Conservation (phyloP, 2,113 vertebrate species). For the Tautogolabrus adspersus region DNA sequence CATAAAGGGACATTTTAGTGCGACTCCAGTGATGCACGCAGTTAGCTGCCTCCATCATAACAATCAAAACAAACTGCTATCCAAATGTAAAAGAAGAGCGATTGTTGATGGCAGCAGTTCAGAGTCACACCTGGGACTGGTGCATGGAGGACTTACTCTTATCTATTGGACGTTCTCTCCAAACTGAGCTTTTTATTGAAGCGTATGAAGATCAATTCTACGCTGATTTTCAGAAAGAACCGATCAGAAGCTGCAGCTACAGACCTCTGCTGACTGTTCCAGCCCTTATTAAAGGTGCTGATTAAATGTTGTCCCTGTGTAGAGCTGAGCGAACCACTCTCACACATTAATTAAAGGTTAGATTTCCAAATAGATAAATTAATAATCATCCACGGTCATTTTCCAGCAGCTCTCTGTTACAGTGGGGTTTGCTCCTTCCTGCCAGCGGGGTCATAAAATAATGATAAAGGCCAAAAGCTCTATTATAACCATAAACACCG, state of each 20-base stretch:
- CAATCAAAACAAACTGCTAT: too few relatives aligned
- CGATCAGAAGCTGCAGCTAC: background rate
- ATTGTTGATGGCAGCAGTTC: too few relatives aligned
- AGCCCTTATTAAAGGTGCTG: background rate
- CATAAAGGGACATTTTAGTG: too few relatives aligned
- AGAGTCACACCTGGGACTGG: too few relatives aligned
- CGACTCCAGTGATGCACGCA: too few relatives aligned
- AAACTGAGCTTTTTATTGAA: background rate
- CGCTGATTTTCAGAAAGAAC: background rate
- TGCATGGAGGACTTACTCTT: too few relatives aligned
- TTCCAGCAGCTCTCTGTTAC: background rate
- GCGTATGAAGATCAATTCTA: background rate
- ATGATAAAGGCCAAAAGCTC: constrained; percentile 51
- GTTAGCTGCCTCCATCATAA: too few relatives aligned
- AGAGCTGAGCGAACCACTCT: background rate
- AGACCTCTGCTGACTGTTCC: background rate
- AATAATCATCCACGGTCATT: background rate
- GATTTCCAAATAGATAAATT: background rate
- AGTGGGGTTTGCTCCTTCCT: constrained; percentile 4
- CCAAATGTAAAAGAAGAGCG: too few relatives aligned
- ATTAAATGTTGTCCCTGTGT: too few relatives aligned
- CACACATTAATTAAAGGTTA: background rate
- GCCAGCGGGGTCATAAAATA: constrained; percentile 51
- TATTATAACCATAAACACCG: constrained; percentile 35
- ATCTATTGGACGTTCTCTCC: too few relatives aligned